Percentiles rank a stretch among this genome's conserved stretches.
These are phyloP conservation scores for Parazoanthus swiftii DNA, from an alignment of 92 coral and sea anemone species.

Conservation along the genomic window DNA sequence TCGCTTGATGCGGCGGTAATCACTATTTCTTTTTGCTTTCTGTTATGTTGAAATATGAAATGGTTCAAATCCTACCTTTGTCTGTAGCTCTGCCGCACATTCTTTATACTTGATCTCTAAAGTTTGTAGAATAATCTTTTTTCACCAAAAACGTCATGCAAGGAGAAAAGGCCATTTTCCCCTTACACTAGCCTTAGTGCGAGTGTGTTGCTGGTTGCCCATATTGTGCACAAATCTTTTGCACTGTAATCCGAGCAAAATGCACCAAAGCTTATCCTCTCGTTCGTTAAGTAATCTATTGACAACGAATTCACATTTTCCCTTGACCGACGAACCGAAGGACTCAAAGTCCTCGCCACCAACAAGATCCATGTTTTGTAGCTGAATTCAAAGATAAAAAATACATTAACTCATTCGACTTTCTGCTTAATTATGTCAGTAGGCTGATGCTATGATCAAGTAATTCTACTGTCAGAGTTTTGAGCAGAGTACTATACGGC, in stretches of 20 bases:
- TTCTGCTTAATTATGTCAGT: too few species aligned
- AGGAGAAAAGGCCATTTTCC: not conserved
- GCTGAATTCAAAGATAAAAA: not conserved
- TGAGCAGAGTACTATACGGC: too few species aligned
- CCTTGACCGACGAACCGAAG: not conserved
- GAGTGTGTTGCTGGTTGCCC: not conserved
- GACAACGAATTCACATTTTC: not conserved
- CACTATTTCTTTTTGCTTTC: too few species aligned
- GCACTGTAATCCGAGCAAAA: not conserved
- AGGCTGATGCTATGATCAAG: too few species aligned
- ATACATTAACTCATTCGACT: too few species aligned
- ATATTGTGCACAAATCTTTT: constrained; percentile 20
- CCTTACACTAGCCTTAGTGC: not conserved
- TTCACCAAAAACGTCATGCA: not conserved
- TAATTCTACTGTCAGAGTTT: too few species aligned
- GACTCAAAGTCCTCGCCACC: constrained; percentile 12
- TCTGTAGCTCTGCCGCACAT: not conserved
- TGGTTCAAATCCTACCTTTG: too few species aligned
- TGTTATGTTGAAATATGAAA: too few species aligned
- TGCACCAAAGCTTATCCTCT: not conserved
- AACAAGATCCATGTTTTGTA: not conserved
- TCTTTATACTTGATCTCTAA: not conserved
- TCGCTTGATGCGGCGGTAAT: too few species aligned
- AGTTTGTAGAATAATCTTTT: not conserved
- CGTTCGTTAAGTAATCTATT: not conserved